Percentiles rank a stretch among this genome's conserved stretches.
These are phyloP conservation scores for Carterocephalus palaemon DNA, from an alignment of 2,888 invertebrate genomes.

Conservation along the genomic window DNA sequence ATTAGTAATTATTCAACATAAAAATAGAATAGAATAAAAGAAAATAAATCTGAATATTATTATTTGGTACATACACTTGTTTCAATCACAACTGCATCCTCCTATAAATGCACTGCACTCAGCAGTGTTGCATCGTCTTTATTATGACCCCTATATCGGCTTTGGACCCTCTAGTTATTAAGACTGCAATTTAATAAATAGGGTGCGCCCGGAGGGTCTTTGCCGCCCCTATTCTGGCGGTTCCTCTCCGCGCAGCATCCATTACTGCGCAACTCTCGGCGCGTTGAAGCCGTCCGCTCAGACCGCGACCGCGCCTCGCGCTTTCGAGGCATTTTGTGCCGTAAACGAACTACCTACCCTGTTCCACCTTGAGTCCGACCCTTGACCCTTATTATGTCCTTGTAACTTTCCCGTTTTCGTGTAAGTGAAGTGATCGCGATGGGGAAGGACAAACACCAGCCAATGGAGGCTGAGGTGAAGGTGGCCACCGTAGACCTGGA, in stretches of 20 bases:
- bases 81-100: constrained; percentile 1
- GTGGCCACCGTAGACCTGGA: constrained; percentile 93
- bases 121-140: constrained; percentile 3
- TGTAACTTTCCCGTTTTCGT: constrained; percentile 36
- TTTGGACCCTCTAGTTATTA: constrained; percentile 53
- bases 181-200: constrained; percentile 57
- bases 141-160: constrained; percentile 18
- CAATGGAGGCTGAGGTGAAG: constrained; percentile 87
- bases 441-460: constrained; percentile 75
- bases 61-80: too few relatives aligned
- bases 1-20: too few relatives aligned
- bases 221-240: constrained; percentile 62
- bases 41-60: too few relatives aligned
- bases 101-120: constrained; percentile 6
- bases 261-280: constrained; percentile 70
- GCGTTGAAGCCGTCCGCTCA: constrained; percentile 55
- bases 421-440: constrained; percentile 47
- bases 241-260: constrained; percentile 67
- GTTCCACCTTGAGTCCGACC: constrained; percentile 53
- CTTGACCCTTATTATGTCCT: constrained; percentile 40
- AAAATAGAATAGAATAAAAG: too few relatives aligned
- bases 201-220: constrained; percentile 58
- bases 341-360: constrained; percentile 50
- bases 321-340: constrained; percentile 60
- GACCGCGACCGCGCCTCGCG: constrained; percentile 57